A percentile compares a stretch with the other conserved stretches of the same genome.
phyloP scores from a whole-genome alignment of 2,113 vertebrate genomes.

The Brienomyrus longianalis region DNA sequence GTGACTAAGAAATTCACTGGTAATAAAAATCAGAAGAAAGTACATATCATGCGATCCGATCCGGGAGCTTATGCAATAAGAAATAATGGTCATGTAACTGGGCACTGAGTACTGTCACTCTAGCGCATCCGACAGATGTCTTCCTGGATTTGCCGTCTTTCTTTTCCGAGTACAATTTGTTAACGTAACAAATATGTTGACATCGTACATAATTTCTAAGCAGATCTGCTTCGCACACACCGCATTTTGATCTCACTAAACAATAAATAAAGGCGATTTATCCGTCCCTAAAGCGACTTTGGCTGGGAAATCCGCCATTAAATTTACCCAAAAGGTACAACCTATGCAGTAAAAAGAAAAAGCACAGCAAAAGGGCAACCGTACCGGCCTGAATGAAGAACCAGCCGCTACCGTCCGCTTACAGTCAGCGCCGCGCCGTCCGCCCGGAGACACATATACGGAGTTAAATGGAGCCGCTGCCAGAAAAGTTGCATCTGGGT shows the following conservation, averaged over 20 bases:
- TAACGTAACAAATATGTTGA: neutral
- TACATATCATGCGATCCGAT: neutral
- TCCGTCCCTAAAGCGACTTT: neutral
- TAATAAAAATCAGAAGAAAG: neutral
- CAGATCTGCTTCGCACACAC: conserved; percentile 9
- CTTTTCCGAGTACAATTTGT: conserved; percentile 5
- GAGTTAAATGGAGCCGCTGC: neutral
- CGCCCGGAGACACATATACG: neutral
- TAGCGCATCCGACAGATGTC: conserved; percentile 47
- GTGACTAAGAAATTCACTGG: neutral
- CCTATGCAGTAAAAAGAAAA: neutral
- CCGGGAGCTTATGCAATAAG: conserved; percentile 4
- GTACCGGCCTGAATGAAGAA: neutral
- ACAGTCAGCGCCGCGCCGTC: neutral
- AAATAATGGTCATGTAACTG: conserved; percentile 5
- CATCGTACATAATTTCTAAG: conserved; percentile 12
- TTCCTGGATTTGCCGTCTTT: conserved; percentile 45
- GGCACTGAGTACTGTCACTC: conserved; percentile 37
- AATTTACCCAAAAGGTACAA: conserved; percentile 7
- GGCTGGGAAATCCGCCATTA: conserved; percentile 31
- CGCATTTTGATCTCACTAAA: neutral
- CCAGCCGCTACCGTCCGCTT: neutral
- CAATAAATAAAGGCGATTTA: neutral
- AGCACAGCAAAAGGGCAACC: neutral
- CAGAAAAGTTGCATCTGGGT: neutral